These are phyloP conservation scores for Chrysemys picta DNA, from an alignment of 2,113 vertebrate species.

Conservation along the genomic window DNA sequence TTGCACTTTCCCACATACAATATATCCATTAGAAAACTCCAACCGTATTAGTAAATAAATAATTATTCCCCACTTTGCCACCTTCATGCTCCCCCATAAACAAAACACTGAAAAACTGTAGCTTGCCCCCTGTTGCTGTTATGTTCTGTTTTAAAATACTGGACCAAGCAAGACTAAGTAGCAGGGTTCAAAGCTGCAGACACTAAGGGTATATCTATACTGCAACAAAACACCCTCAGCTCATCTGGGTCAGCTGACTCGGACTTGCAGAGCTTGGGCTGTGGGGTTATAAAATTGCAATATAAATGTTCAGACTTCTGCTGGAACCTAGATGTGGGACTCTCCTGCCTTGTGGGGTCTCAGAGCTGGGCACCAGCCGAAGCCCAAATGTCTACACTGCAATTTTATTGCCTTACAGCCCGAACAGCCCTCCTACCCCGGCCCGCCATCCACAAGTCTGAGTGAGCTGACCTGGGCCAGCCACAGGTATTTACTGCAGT, in stretches of 20 bases:
- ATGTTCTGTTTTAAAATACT: conserved; percentile 8
- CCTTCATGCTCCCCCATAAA: not conserved
- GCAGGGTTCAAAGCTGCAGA: not conserved
- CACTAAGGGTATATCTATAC: not conserved
- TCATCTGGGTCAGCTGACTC: not conserved
- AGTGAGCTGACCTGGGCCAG: not conserved
- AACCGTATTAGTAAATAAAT: not conserved
- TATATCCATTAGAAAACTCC: not conserved
- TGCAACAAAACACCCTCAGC: not conserved
- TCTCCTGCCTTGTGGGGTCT: not conserved
- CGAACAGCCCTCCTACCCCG: too few relatives aligned
- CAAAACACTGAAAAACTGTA: not conserved
- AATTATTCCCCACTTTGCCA: not conserved
- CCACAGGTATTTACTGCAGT: not conserved
- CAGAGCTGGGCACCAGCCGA: not conserved
- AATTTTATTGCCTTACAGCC: not conserved
- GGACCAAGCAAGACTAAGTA: not conserved
- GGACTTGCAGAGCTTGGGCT: not conserved
- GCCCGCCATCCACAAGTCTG: not conserved
- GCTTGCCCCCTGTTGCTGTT: conserved; percentile 14
- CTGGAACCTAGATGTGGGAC: not conserved
- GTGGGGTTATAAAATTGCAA: not conserved
- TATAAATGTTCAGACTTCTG: not conserved
- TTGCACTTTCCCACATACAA: not conserved
- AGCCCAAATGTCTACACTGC: not conserved